These are phyloP conservation scores for Protodeltote pygarga DNA, from an alignment of 2,888 invertebrate species.

Conservation along the genomic window DNA sequence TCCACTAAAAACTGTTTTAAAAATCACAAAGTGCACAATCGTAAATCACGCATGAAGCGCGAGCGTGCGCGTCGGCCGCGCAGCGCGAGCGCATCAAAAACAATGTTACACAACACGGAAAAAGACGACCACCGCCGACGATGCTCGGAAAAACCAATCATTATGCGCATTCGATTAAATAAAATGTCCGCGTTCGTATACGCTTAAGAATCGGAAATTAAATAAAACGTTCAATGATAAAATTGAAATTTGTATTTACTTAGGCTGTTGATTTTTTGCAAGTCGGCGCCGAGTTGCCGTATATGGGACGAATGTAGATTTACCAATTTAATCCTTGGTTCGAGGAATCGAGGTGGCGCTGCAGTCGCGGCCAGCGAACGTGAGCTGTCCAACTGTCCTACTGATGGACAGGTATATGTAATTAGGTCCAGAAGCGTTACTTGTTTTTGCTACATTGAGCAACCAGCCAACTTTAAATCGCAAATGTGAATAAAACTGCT, in stretches of 20 bases:
- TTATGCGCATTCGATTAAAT: conserved; percentile 82
- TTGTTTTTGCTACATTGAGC: conserved; percentile 54
- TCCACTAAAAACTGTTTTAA: conserved; percentile 74
- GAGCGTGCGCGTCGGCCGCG: conserved; percentile 57
- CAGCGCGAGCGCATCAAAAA: conserved; percentile 67
- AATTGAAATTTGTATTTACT: conserved; percentile 85
- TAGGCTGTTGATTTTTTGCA: conserved; percentile 73
- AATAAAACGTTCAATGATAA: conserved; percentile 81
- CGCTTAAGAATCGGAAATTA: conserved; percentile 72
- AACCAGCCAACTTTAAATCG: conserved; percentile 49
- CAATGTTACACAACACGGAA: conserved; percentile 77
- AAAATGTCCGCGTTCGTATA: conserved; percentile 73
- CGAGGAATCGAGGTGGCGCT: conserved; percentile 71
- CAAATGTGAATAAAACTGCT: conserved; percentile 58
- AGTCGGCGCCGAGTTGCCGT: conserved; percentile 73
- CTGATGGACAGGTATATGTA: conserved; percentile 65
- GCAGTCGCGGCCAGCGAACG: conserved; percentile 45
- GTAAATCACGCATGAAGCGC: conserved; percentile 71
- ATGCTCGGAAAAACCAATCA: conserved; percentile 77
- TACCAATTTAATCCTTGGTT: conserved; percentile 77
- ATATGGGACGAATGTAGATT: conserved; percentile 77
- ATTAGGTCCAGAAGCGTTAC: conserved; percentile 60
- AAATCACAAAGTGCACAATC: conserved; percentile 73
- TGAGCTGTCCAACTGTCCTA: conserved; percentile 56
- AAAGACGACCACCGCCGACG: conserved; percentile 80